Percentiles rank a stretch among this genome's conserved stretches.
Conservation (phyloP, 2,113 vertebrate species). For the Mormoops blainvillei region DNA sequence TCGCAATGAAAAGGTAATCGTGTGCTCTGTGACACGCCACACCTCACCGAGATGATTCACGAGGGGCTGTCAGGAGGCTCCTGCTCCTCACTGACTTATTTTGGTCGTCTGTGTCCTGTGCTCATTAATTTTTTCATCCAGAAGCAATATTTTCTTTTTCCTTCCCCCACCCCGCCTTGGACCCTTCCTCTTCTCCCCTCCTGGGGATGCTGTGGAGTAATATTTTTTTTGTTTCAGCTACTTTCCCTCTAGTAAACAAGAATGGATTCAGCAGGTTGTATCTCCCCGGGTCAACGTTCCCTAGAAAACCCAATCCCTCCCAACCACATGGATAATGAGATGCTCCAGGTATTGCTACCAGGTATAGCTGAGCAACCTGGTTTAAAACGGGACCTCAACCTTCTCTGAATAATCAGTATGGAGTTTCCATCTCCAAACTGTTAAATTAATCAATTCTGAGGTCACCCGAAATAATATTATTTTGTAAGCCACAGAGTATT, state of each 20-base stretch:
- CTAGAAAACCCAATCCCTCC: not conserved
- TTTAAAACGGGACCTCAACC: not conserved
- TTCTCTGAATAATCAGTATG: not conserved
- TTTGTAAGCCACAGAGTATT: not conserved
- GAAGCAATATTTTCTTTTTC: not conserved
- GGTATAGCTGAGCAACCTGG: not conserved
- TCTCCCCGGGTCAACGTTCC: not conserved
- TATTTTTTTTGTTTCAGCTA: not conserved
- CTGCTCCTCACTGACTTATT: not conserved
- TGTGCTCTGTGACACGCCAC: not conserved
- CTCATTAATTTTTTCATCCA: not conserved
- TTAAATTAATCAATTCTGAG: not conserved
- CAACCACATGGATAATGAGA: too few species aligned
- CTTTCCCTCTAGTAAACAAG: not conserved
- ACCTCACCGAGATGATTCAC: not conserved
- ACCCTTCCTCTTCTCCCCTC: not conserved
- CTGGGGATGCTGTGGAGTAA: not conserved
- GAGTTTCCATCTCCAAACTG: not conserved
- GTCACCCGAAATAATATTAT: not conserved
- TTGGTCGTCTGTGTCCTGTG: not conserved
- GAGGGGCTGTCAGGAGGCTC: not conserved
- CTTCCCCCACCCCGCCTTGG: rapidly evolving
- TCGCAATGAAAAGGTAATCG: not conserved
- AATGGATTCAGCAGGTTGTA: not conserved
- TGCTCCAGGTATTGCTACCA: not conserved